Evolutionary conservation across 2,888 invertebrate species (phyloP).

Genomic region (Eretmocerus hayati): DNA sequence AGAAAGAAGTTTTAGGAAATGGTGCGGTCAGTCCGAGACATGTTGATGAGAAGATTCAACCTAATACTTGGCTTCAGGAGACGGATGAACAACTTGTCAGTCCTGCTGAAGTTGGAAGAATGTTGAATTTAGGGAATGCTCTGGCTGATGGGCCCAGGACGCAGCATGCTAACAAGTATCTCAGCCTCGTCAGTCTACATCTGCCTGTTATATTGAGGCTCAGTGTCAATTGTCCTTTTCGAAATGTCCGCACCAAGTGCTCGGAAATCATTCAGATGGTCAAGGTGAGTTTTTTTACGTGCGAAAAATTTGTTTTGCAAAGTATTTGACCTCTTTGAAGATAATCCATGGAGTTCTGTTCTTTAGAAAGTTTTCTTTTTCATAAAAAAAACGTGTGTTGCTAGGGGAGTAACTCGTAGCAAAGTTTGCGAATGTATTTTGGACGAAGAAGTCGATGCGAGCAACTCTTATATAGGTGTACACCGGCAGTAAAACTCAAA

Average conservation of each 20-base stretch:
- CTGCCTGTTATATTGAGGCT: slow-evolving; percentile 55
- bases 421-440: too few relatives aligned
- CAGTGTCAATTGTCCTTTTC: slow-evolving; percentile 55
- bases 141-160: slow-evolving; percentile 41
- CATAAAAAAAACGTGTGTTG: background rate
- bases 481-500: too few relatives aligned
- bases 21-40: slow-evolving; percentile 40
- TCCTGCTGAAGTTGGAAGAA: slow-evolving; percentile 45
- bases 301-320: too few relatives aligned
- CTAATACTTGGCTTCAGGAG: slow-evolving; percentile 41
- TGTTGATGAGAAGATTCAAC: slow-evolving; percentile 38
- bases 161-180: slow-evolving; percentile 48
- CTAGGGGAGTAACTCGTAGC: too few relatives aligned
- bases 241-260: slow-evolving; percentile 55
- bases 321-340: too few relatives aligned
- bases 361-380: slow-evolving; percentile 1
- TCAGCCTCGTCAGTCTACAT: slow-evolving; percentile 51
- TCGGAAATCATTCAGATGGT: slow-evolving; percentile 53
- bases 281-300: slow-evolving; percentile 47
- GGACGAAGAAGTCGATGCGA: too few relatives aligned
- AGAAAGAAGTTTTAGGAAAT: slow-evolving; percentile 27
- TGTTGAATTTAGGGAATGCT: slow-evolving; percentile 44
- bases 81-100: slow-evolving; percentile 28
- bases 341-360: too few relatives aligned
- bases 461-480: too few relatives aligned